Evolutionary conservation across 2,888 invertebrate genomes (phyloP), one percentile per base, ranked within the genome.

Genomic region (Rhabditoides inermis): DNA sequence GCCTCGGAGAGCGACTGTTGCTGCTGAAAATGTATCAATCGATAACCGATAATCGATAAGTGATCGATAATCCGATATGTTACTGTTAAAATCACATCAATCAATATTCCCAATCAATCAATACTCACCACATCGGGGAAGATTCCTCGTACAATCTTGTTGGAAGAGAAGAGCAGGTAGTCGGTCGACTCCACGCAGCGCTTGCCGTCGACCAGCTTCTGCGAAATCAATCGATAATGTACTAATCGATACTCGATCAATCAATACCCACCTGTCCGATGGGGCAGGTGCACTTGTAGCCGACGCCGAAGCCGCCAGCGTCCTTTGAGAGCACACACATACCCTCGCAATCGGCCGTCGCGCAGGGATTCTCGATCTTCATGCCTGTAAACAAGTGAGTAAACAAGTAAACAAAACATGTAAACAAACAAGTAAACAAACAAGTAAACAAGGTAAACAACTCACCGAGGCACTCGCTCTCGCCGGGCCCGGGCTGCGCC

Each of bases 101-200:
- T n/a, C n/a, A n/a, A n/a, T n/a, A n/a, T n/a, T n/a, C n/a, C n/a
- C n/a, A n/a, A n/a, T n/a, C n/a, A n/a, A n/a, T n/a, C n/a, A n/a
- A n/a, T n/a, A n/a, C 36, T 18, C 45, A 88, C 87, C 49, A 87
- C 85, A 0, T 88, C 87, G 0, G 90, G 90, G 72, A 78, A 75
- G 42, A 81, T 87, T 35, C 92, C 94, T 76, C 94, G 90, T 64
- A 95, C 91, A 73, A 91, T 90, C 63, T 90, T 84, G 58, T 69
- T 74, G 49, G 68, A 68, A n/a, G 69, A 68, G 63, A 73, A 76
- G 27, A 76, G 54, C n/a, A 76, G 56, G 49, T 72, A 76, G 48
- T 73, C 70, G 35, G 69, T 66, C 1, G 73, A 65, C 3, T 70
- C 71, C 6, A 73, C 61, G 45, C 74, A 74, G 25, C 69, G 48